Base-by-base conservation (phyloP, 2,113 vertebrate genomes). In the Calidris pugnax region DNA sequence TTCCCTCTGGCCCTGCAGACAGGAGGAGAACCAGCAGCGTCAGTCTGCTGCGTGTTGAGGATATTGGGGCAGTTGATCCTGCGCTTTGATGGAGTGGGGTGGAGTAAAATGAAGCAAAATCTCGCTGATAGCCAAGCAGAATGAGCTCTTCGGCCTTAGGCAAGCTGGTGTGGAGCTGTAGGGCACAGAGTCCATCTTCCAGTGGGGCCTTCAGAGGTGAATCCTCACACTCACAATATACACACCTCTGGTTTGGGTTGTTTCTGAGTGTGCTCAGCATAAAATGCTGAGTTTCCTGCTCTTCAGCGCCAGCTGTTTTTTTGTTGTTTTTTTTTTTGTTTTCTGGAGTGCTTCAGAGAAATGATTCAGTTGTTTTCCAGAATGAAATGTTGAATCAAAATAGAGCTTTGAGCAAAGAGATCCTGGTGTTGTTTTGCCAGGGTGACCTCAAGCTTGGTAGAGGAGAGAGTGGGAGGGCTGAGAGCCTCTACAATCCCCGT, bases 341-440 rank as follows among this genome's bases (percentile, higher is more conserved):
- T 95, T 85, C 66, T 85, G 69, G 68, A 80, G 47, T 64, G 64
- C 59, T 77, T 86, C 64, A 87, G 45, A 53, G 66, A 78, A 91
- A 8, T 59, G 30, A 41, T 87, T 72, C 20, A n/a, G 28, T 76
- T 94, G n/a, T 82, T 85, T 94, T 93, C 67, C 67, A 76, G 71
- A 85, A 64, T 50, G 27, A 91, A 69, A 68, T 37, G 30, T 30
- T 85, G 62, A 68, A 94, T 87, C 62, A 89, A 91, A 93, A 76
- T 13, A 89, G 14, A 82, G 53, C 53, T 94, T 90, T 68, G 62
- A 90, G 39, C 13, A 7, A 73, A 87, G 63, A 69, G 23, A 64
- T 69, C 45, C 47, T 83, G 45, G 27, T 3, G 27, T 15, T 71
- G 22, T 85, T 93, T 76, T 74, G 39, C 57, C 30, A 83, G 37